Evolutionary conservation across 2,797 vertebrate genomes (phyloP).

Genomic region (Peromyscus nudipes): DNA sequence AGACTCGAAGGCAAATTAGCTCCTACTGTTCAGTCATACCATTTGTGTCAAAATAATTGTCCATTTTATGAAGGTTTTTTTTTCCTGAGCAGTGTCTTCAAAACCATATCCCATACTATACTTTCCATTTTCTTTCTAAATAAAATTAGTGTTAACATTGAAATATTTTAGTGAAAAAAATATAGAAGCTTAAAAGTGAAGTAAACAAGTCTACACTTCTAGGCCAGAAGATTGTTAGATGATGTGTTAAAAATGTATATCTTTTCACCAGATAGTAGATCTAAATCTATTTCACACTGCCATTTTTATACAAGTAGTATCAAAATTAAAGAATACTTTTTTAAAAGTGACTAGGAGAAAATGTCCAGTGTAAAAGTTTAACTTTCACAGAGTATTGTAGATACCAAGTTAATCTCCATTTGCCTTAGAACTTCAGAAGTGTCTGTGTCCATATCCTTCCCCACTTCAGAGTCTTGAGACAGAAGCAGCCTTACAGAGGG

Average conservation of each 20-base stretch:
- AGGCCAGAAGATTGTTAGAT: not conserved
- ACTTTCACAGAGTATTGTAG: conserved; percentile 9
- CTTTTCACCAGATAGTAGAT: conserved; percentile 28
- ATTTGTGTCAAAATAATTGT: not conserved
- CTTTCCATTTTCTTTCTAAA: not conserved
- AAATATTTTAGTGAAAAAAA: conserved; percentile 55
- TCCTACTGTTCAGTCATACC: not conserved
- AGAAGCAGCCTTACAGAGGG: not conserved
- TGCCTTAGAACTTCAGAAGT: not conserved
- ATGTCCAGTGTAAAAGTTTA: not conserved
- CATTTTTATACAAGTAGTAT: not conserved
- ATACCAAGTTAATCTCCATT: not conserved
- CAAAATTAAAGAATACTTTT: conserved; percentile 33
- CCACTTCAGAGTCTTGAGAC: not conserved
- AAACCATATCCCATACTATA: not conserved
- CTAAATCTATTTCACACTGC: not conserved
- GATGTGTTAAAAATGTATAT: not conserved
- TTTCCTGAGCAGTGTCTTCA: conserved; percentile 46
- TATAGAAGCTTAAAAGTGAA: conserved; percentile 8
- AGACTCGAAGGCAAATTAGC: conserved; percentile 20
- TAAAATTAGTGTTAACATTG: conserved; percentile 22
- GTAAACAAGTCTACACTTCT: not conserved
- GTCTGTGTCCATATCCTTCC: not conserved
- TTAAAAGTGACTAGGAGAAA: conserved; percentile 49
- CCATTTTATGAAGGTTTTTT: conserved; percentile 8